Conservation (phyloP, 2,113 vertebrate species). For the Tonatia bakeri region DNA sequence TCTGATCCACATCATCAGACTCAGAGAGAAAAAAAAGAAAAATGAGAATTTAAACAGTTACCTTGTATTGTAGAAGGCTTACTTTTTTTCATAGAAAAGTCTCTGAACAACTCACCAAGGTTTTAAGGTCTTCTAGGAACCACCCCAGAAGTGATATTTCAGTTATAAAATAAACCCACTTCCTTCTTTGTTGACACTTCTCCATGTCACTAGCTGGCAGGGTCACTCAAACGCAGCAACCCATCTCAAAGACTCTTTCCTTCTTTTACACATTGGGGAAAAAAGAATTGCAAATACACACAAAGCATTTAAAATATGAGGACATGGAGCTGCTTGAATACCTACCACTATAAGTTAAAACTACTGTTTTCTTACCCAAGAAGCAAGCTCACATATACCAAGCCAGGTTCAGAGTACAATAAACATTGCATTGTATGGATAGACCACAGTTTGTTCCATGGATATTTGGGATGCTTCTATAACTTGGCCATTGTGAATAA, state of each 20-base stretch:
- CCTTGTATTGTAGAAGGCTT: constrained; percentile 24
- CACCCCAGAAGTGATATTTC: not conserved
- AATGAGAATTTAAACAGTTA: constrained; percentile 23
- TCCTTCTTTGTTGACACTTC: not conserved
- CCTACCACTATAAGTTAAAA: not conserved
- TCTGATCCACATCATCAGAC: constrained; percentile 72
- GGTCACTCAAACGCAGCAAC: not conserved
- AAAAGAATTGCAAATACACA: not conserved
- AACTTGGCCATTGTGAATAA: not conserved
- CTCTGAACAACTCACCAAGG: not conserved
- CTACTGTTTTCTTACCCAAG: not conserved
- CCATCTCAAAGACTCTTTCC: not conserved
- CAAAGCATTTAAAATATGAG: not conserved
- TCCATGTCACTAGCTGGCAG: not conserved
- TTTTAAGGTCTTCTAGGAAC: not conserved
- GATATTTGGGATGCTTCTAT: not conserved
- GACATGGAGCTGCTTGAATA: not conserved
- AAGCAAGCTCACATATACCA: not conserved
- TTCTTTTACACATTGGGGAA: not conserved
- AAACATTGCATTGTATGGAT: not conserved
- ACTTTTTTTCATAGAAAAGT: not conserved
- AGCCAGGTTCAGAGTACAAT: not conserved
- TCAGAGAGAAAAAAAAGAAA: not conserved
- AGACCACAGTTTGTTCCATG: not conserved
- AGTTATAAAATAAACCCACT: not conserved